Conservation (phyloP, 2,888 invertebrate species). For the Cyclophora albipunctata region DNA sequence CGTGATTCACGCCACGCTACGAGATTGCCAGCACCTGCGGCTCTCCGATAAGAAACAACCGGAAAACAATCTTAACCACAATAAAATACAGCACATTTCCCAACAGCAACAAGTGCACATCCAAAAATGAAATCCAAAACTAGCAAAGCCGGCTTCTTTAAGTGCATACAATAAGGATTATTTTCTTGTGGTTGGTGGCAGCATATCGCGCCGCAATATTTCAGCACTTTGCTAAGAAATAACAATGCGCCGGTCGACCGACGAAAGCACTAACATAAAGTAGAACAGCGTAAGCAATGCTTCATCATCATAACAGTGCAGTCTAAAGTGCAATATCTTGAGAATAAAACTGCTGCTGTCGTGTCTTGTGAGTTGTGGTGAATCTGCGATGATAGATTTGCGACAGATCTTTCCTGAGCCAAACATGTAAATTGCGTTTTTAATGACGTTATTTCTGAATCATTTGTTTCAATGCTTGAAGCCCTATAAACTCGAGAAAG, state of each 20-base stretch:
- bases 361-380: constrained; percentile 2
- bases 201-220: constrained; percentile 52
- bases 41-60: constrained; percentile 22
- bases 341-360: constrained; percentile 19
- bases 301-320: constrained; percentile 50
- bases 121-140: constrained; percentile 46
- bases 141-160: constrained; percentile 36
- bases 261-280: constrained; percentile 55
- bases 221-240: constrained; percentile 64
- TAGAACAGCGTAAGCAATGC: constrained; percentile 49
- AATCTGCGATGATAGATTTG: constrained; percentile 13
- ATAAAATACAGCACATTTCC: constrained; percentile 25
- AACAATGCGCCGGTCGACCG: constrained; percentile 57
- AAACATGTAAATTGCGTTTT: no score
- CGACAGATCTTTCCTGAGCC: no score
- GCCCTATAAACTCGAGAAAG: no score
- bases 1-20: constrained; percentile 58
- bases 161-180: constrained; percentile 24
- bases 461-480: no score
- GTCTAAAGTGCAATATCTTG: constrained; percentile 20
- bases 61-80: constrained; percentile 25
- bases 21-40: constrained; percentile 56
- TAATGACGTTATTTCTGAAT: no score
- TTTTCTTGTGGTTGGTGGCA: constrained; percentile 27
- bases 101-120: constrained; percentile 8